These are phyloP conservation scores for Microcebus murinus DNA, from an alignment of 2,113 vertebrate genomes.

Conservation along the genomic window DNA sequence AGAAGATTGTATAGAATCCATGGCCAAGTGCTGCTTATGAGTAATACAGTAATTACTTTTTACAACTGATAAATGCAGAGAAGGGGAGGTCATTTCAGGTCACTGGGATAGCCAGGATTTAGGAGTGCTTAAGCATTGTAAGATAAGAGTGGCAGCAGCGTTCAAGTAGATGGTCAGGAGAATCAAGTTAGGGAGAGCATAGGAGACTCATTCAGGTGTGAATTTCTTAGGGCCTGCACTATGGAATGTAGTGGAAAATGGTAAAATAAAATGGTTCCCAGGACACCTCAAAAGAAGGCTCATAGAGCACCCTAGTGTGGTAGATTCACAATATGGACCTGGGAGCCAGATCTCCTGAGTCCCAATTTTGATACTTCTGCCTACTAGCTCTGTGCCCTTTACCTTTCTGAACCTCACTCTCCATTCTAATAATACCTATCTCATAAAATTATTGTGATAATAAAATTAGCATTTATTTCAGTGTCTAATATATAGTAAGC, in stretches of 20 bases:
- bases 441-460: neutral
- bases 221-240: neutral
- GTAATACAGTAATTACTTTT: neutral
- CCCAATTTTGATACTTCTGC: neutral
- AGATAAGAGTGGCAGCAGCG: neutral
- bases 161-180: neutral
- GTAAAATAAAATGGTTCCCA: neutral
- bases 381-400: neutral
- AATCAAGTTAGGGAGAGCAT: neutral
- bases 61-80: neutral
- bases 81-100: neutral
- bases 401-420: neutral
- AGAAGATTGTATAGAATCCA: neutral
- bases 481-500: neutral
- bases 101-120: neutral
- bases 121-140: neutral
- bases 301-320: neutral
- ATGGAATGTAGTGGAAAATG: neutral
- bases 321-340: neutral
- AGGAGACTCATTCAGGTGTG: neutral
- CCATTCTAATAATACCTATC: neutral
- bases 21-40: neutral
- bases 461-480: constrained; percentile 38
- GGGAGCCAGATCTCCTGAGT: neutral
- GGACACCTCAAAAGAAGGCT: neutral